These are phyloP conservation scores for Cyaniris semiargus DNA, from an alignment of 2,888 invertebrate genomes.

Conservation along the genomic window DNA sequence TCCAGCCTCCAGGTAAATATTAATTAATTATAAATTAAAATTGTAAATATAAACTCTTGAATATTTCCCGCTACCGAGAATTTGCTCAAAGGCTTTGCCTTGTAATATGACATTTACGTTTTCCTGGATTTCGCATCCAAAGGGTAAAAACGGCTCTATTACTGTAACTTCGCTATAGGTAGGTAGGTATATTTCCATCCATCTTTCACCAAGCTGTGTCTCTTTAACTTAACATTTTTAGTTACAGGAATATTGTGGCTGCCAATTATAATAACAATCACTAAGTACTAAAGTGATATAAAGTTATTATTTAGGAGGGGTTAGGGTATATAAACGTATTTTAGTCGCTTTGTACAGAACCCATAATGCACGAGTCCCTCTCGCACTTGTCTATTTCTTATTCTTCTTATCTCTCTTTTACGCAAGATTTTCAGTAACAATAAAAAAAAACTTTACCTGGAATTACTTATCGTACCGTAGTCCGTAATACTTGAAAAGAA, in stretches of 20 bases:
- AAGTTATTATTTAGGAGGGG: too few relatives aligned
- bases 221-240: too few relatives aligned
- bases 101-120: neutral
- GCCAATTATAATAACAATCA: too few relatives aligned
- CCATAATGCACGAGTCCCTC: too few relatives aligned
- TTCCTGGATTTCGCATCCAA: neutral
- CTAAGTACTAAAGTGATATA: too few relatives aligned
- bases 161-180: too few relatives aligned
- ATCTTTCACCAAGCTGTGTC: too few relatives aligned
- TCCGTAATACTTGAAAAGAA: neutral
- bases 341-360: too few relatives aligned
- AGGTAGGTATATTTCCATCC: too few relatives aligned
- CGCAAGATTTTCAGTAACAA: neutral
- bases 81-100: neutral
- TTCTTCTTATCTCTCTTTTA: neutral
- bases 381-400: neutral
- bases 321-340: too few relatives aligned
- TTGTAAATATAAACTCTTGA: neutral
- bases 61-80: neutral
- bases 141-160: neutral
- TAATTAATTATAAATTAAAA: neutral
- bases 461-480: neutral
- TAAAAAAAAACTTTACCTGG: neutral
- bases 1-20: neutral
- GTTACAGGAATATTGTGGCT: too few relatives aligned